Evolutionary conservation across 1,140 invertebrate species (phyloP), one percentile per base, ranked within the genome.

Genomic region (Drosophila ohnishii): DNA sequence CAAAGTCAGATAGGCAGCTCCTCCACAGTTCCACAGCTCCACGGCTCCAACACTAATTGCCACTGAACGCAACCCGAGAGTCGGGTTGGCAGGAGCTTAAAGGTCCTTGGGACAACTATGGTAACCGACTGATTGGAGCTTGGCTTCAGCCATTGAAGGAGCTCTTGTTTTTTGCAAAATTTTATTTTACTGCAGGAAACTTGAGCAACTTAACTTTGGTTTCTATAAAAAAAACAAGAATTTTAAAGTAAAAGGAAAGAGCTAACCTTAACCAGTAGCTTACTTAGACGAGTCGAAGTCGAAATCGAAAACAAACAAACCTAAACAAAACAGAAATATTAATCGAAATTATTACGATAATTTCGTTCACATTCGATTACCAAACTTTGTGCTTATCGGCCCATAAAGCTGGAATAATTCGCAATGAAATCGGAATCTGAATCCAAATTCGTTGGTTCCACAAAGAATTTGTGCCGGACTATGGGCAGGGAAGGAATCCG

Each of bases 1-100:
- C 53, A 37, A 16, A 11, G 16, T 16, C 51, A 72, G 69, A 72
- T 72, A 72, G 45, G 55, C 53, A 37, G 51, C 44, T 45, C 11
- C 45, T 47, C 22, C 34, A 10, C 34, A 35, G 34, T 35, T 35
- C 10, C 25, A 25, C 44, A 14, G 40, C 9, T 40, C n/a, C n/a
- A 16, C 1, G 8, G 39, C 39, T 42, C 14, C 37, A 39, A 22
- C 45, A 50, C 66, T 72, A 71, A 71, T 72, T 72, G 66, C 69
- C 69, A 35, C 44, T 22, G 45, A 59, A 30, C 30, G 2, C 19
- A 55, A n/a, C 19, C 34, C 34, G 34, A 37, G 34, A 55, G 19
- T 2, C 34, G 34, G 34, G 19, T 5, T 55, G 34, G 34, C 34
- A 55, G 19, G 13, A 39, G 51, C 51, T 37, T 55, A 55, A 37